These are phyloP conservation scores for Crossaster papposus DNA, from an alignment of 53 echinoderm and acorn worm species.

Conservation along the genomic window DNA sequence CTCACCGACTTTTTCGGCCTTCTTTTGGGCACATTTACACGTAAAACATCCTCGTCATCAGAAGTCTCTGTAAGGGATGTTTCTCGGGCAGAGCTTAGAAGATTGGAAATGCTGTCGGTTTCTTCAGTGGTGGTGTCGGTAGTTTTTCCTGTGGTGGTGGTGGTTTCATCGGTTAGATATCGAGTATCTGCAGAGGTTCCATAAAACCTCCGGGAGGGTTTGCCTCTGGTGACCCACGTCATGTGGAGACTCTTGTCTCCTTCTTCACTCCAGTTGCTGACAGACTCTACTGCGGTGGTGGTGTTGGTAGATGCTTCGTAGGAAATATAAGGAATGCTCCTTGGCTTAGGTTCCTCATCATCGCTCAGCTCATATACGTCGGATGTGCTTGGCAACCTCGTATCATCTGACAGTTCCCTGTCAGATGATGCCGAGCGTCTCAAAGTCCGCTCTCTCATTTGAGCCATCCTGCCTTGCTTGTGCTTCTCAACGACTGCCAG, in stretches of 20 bases:
- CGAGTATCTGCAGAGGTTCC: conserved; percentile 13
- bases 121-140: conserved; percentile 1
- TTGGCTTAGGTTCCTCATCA: conserved; percentile 37
- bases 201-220: conserved; percentile 18
- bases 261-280: conserved; percentile 58
- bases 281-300: conserved; percentile 11
- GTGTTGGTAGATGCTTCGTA: neutral
- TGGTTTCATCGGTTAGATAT: conserved; percentile 15
- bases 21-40: neutral
- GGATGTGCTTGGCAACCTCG: conserved; percentile 2
- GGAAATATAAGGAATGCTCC: conserved; percentile 18
- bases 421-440: neutral
- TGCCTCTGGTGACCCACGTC: conserved; percentile 53
- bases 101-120: neutral
- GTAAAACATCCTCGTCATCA: neutral
- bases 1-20: neutral
- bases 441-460: conserved; percentile 25
- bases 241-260: conserved; percentile 47
- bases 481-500: conserved; percentile 63
- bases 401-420: neutral
- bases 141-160: neutral
- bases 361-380: conserved; percentile 46
- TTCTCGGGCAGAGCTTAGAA: conserved; percentile 19
- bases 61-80: neutral
- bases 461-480: conserved; percentile 50